phyloP scores from a whole-genome alignment of 2,797 vertebrate genomes.

The Melanotaenia boesemani region DNA sequence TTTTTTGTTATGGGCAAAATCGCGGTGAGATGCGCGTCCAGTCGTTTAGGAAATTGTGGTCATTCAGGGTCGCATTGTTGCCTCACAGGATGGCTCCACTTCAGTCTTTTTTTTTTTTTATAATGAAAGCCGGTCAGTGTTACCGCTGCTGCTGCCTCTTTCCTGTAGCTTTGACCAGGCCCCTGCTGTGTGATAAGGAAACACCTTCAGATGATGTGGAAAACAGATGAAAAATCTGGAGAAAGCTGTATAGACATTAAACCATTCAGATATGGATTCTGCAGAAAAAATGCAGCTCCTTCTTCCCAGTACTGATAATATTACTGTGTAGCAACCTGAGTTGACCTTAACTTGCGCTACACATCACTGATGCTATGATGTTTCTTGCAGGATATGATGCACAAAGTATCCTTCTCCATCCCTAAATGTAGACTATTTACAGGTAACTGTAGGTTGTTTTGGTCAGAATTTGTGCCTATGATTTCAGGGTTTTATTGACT shows the following conservation, averaged over 20 bases:
- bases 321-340: background rate
- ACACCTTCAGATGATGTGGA: conserved; percentile 29
- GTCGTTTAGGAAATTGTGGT: conserved; percentile 2
- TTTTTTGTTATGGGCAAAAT: background rate
- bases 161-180: conserved; percentile 24
- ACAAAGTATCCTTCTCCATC: background rate
- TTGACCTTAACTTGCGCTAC: conserved; percentile 13
- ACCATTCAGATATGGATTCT: background rate
- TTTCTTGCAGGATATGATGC: background rate
- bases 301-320: background rate
- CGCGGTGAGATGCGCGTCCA: background rate
- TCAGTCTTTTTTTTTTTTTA: background rate
- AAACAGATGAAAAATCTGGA: background rate
- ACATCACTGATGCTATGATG: background rate
- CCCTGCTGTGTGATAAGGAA: conserved; percentile 12
- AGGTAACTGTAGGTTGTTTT: background rate
- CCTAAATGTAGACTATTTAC: background rate
- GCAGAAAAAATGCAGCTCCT: background rate
- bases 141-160: background rate
- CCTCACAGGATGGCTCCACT: conserved; percentile 35
- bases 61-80: conserved; percentile 38
- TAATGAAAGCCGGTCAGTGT: conserved; percentile 28
- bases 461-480: background rate
- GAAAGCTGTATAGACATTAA: background rate
- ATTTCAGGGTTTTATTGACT: conserved; percentile 1